Evolutionary conservation across 2,113 vertebrate species (phyloP).

Genomic region (Hippocampus barbouri): DNA sequence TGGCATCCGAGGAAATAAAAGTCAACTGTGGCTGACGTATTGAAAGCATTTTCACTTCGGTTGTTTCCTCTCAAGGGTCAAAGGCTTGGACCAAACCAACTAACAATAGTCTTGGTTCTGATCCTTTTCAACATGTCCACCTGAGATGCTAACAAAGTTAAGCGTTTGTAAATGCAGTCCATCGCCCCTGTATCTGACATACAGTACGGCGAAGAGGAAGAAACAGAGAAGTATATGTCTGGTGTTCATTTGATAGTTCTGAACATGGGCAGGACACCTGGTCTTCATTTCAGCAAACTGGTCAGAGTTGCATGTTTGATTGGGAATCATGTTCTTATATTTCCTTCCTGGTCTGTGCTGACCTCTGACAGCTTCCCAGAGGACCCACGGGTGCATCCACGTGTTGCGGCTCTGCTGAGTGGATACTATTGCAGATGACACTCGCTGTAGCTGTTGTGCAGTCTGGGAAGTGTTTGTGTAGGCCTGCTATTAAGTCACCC

Average conservation of each 20-base stretch:
- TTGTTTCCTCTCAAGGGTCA: constrained; percentile 40
- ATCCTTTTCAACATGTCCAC: constrained; percentile 35
- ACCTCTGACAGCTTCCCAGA: constrained; percentile 73
- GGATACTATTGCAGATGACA: constrained; percentile 28
- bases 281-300: constrained; percentile 73
- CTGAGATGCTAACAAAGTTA: constrained; percentile 43
- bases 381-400: constrained; percentile 66
- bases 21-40: constrained; percentile 39
- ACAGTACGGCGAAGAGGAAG: constrained; percentile 29
- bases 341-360: constrained; percentile 66
- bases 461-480: constrained; percentile 27
- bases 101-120: constrained; percentile 31
- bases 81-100: constrained; percentile 23
- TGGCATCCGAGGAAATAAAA: constrained; percentile 44
- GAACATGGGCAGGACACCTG: constrained; percentile 73
- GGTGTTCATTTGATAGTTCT: constrained; percentile 76
- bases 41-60: constrained; percentile 51
- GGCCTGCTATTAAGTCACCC: constrained; percentile 22
- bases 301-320: constrained; percentile 78
- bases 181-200: constrained; percentile 44
- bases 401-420: constrained; percentile 38
- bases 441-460: constrained; percentile 5
- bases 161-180: constrained; percentile 47
- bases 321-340: constrained; percentile 78
- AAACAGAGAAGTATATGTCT: constrained; percentile 60